Conservation (phyloP, 2,888 invertebrate species). For the Hoplodrina blanda region DNA sequence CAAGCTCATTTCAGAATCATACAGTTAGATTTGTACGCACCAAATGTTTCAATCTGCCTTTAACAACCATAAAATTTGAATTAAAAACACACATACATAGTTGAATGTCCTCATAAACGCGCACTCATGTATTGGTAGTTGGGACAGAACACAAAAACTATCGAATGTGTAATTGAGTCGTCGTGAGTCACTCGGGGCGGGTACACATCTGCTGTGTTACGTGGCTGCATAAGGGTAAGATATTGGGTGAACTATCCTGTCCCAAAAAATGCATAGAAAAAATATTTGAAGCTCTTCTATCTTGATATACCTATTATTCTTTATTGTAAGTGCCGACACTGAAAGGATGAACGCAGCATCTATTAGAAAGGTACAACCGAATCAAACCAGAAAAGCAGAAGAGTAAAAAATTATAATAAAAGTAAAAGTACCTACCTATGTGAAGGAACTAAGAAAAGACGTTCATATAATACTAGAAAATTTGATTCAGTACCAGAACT, state of each 20-base stretch:
- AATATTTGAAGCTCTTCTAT: not conserved
- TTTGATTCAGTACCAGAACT: no score
- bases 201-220: constrained; percentile 85
- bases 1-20: not conserved
- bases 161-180: constrained; percentile 90
- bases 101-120: constrained; percentile 72
- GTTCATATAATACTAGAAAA: no score
- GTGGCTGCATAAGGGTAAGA: constrained; percentile 70
- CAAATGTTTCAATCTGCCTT: constrained; percentile 51
- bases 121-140: constrained; percentile 54
- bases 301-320: not conserved
- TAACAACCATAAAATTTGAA: constrained; percentile 58
- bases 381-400: not conserved
- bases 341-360: no score
- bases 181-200: constrained; percentile 84
- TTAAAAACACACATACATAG: constrained; percentile 56
- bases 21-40: constrained; percentile 44
- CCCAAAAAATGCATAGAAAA: not conserved
- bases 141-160: constrained; percentile 82
- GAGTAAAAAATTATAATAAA: not conserved
- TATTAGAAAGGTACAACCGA: no score
- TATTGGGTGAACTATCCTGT: constrained; percentile 48
- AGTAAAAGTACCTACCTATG: no score
- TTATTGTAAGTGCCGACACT: no score
- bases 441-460: no score